Conservation (phyloP, 2,888 invertebrate species). For the Argyra leucocephala region DNA sequence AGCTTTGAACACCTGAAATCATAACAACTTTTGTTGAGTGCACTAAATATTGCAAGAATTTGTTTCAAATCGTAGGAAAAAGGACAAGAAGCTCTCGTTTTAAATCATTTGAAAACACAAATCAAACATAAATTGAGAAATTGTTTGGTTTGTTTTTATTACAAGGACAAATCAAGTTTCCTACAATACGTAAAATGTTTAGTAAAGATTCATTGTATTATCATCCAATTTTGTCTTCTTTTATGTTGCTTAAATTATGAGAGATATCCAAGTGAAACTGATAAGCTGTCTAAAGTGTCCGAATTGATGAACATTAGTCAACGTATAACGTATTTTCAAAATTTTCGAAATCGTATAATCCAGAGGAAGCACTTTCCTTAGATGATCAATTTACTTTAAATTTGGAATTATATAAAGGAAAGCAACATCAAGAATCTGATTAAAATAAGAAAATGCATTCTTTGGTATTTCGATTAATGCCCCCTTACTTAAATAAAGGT, state of each 20-base stretch:
- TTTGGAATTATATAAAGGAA: background rate
- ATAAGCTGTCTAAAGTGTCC: background rate
- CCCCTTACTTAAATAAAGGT: background rate
- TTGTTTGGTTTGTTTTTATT: background rate
- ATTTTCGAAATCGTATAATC: background rate
- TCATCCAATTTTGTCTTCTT: background rate
- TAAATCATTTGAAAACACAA: background rate
- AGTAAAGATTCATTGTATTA: background rate
- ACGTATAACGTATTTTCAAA: background rate
- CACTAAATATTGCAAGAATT: background rate
- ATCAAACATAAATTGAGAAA: background rate
- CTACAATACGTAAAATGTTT: background rate
- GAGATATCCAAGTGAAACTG: background rate
- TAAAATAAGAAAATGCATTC: background rate
- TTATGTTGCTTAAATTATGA: background rate
- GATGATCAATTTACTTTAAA: constrained; percentile 4
- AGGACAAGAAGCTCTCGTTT: background rate
- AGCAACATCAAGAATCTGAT: background rate
- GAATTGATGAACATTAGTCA: background rate
- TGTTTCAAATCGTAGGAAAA: background rate
- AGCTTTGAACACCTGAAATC: background rate
- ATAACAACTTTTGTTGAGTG: background rate
- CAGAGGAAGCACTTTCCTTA: background rate
- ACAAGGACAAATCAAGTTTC: background rate
- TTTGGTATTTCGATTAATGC: background rate